Evolutionary conservation across 2,888 invertebrate species (phyloP), one percentile per base, ranked within the genome.

Genomic region (Oligia fasciuncula): DNA sequence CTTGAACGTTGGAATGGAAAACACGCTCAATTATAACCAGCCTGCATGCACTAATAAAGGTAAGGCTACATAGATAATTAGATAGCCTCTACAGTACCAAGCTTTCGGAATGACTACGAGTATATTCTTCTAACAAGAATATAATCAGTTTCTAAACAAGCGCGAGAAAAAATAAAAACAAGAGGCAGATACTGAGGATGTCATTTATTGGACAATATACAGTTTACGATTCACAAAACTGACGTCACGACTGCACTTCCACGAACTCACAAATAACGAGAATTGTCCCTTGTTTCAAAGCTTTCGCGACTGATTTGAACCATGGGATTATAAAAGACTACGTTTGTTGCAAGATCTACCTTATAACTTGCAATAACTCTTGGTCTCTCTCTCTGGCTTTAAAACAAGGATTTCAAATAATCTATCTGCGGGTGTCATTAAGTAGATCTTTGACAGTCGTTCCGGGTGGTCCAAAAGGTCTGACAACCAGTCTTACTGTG

Each of bases 161-260:
- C 4, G 9, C 19, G 3, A 65, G 13, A 54, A 43, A 40, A 79
- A 62, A 70, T 29, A 46, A 68, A 81, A 65, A 62, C 23, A 40
- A 72, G 77, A 67, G 49, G 0, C 19, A 51, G 0, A 62, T 68
- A 66, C 49, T 63, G 60, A 51, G 46, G 60, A 68, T 71, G 17
- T 40, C 11, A 74, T 87, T 85, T 90, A 90, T 89, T 80, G 76
- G n/a, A 83, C 85, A 70, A 76, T 35, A 54, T 17, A 85, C 84
- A 78, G 68, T 79, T 83, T 68, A 83, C 81, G 79, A 81, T 84
- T 81, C 75, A 84, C 84, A 83, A 85, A 70, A 79, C 73, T 65
- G 62, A 67, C 75, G 51, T 14, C 75, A 73, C 69, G 17, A 75
- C 57, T 68, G 65, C 78, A 84, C 57, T 49, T 66, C 29, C 62